Percentiles rank a stretch among this genome's conserved stretches.
These are phyloP conservation scores for Prunella himalayana DNA, from an alignment of 2,113 vertebrate genomes.

Conservation along the genomic window DNA sequence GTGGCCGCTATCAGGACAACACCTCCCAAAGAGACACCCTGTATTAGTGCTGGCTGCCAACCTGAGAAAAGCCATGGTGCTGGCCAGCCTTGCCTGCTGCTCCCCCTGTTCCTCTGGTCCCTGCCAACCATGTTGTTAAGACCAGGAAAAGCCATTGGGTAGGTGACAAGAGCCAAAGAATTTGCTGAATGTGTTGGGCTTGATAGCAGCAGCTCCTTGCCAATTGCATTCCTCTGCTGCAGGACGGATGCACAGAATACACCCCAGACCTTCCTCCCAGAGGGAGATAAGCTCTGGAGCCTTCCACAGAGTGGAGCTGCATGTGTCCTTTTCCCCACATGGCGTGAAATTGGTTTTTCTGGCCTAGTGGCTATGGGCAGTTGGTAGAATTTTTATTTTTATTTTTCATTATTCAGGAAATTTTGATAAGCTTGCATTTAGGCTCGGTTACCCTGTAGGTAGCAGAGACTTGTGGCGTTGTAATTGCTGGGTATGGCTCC, in stretches of 20 bases:
- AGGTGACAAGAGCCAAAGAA: conserved; percentile 43
- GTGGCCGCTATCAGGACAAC: not conserved
- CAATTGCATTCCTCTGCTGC: conserved; percentile 29
- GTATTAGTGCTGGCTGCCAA: conserved; percentile 32
- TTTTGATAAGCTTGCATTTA: not conserved
- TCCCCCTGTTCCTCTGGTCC: not conserved
- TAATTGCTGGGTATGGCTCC: not conserved
- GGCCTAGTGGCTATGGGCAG: not conserved
- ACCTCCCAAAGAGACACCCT: not conserved
- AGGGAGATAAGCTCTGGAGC: not conserved
- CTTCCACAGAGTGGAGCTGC: accelerated
- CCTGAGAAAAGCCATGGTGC: conserved; percentile 26
- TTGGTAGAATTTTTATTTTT: not conserved
- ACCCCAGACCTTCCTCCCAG: not conserved
- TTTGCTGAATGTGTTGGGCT: conserved; percentile 18
- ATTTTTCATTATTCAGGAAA: not conserved
- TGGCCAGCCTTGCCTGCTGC: conserved; percentile 36
- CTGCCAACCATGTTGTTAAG: conserved; percentile 9
- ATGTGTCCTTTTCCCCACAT: not conserved
- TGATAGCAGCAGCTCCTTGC: conserved; percentile 8
- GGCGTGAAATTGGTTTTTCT: not conserved
- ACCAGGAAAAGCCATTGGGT: conserved; percentile 17
- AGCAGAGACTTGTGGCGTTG: not conserved
- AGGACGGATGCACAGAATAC: not conserved
- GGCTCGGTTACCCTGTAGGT: not conserved